Percentiles rank a stretch among this genome's conserved stretches.
phyloP scores from a whole-genome alignment of 2,113 vertebrate species.

The Syrrhaptes paradoxus region DNA sequence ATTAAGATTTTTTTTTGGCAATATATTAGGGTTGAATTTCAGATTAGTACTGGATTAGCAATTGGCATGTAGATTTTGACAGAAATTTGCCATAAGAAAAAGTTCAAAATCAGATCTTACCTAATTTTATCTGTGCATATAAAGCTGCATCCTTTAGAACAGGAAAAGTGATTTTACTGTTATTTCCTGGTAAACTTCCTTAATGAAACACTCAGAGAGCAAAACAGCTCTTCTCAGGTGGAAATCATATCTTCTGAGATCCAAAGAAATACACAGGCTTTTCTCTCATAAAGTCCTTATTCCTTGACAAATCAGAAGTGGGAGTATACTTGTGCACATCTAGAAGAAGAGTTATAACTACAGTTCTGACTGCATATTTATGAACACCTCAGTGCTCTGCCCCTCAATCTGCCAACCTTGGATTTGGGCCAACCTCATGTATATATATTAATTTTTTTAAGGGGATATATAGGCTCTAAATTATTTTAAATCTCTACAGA shows the following conservation, averaged over 20 bases:
- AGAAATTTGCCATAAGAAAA: not conserved
- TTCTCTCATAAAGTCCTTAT: not conserved
- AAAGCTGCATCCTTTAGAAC: not conserved
- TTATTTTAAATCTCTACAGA: not conserved
- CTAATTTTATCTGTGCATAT: not conserved
- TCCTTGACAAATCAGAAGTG: not conserved
- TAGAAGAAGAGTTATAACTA: not conserved
- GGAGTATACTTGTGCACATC: rapidly evolving
- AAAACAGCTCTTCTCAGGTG: not conserved
- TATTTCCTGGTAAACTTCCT: not conserved
- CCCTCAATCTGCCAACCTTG: not conserved
- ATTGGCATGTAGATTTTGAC: not conserved
- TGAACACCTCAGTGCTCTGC: not conserved
- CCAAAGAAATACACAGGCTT: not conserved
- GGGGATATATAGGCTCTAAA: not conserved
- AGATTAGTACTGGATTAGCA: not conserved
- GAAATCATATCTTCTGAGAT: not conserved
- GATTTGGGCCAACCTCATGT: not conserved
- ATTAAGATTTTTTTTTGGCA: not conserved
- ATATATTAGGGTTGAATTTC: not conserved
- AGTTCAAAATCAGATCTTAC: not conserved
- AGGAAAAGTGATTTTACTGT: not conserved
- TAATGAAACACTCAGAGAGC: not conserved
- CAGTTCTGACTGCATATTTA: not conserved
- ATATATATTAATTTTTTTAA: not conserved